These are phyloP conservation scores for Macaca nemestrina DNA, from an alignment of 2,113 vertebrate species.

Conservation along the genomic window DNA sequence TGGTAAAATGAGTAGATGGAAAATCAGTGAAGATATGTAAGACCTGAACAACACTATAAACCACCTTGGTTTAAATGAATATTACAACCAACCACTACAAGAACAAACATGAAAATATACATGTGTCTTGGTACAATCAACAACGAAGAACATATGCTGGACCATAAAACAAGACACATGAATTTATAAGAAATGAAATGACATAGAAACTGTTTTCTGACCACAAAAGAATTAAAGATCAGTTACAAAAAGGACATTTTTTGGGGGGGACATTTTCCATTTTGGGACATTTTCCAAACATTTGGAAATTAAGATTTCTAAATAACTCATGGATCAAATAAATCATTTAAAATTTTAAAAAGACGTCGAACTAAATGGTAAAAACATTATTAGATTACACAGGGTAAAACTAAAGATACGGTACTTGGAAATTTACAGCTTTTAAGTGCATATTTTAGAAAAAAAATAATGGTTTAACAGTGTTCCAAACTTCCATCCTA, in stretches of 20 bases:
- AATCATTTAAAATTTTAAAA: background rate
- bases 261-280: no score
- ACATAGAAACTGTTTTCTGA: background rate
- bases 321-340: slow-evolving; percentile 10
- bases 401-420: background rate
- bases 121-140: background rate
- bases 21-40: background rate
- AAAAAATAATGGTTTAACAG: background rate
- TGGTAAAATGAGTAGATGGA: background rate
- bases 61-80: background rate
- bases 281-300: background rate
- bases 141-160: background rate
- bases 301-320: background rate
- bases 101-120: background rate
- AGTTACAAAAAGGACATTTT: background rate
- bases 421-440: background rate
- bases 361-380: background rate
- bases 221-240: background rate
- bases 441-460: background rate
- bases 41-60: background rate
- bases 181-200: background rate
- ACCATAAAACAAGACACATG: background rate
- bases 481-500: background rate
- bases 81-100: background rate
- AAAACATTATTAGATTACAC: background rate